phyloP scores from a whole-genome alignment of 1,140 invertebrate species.

The Andrena cerasifolii region DNA sequence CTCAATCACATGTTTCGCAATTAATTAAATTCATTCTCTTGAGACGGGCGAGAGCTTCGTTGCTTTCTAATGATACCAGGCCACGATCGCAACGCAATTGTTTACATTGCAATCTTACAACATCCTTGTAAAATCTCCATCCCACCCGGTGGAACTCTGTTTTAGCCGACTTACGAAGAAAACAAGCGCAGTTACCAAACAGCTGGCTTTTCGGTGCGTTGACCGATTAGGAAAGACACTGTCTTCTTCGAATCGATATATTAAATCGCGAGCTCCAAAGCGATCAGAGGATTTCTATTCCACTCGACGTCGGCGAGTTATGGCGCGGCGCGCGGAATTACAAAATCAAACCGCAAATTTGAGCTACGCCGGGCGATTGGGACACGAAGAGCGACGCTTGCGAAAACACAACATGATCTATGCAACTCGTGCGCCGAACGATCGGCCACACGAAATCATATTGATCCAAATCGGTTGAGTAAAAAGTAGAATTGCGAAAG shows the following conservation, averaged over 20 bases:
- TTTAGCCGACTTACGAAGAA: too few species aligned
- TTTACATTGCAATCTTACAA: too few species aligned
- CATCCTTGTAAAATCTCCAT: too few species aligned
- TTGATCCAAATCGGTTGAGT: background rate
- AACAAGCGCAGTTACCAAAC: too few species aligned
- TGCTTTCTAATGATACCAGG: too few species aligned
- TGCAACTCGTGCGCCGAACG: background rate
- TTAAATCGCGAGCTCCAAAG: background rate
- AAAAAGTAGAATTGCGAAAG: too few species aligned
- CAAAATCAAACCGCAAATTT: constrained; percentile 1
- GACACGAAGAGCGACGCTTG: background rate
- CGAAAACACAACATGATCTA: background rate
- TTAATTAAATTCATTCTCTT: too few species aligned
- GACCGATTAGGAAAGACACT: background rate
- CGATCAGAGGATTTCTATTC: background rate
- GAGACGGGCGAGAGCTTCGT: too few species aligned
- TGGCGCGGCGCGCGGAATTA: background rate
- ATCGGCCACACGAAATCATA: background rate
- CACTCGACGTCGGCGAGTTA: background rate
- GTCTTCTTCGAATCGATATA: background rate
- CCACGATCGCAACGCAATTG: too few species aligned
- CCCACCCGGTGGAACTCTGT: too few species aligned
- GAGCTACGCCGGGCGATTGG: background rate
- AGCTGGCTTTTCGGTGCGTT: background rate
- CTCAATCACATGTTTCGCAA: too few species aligned